Evolutionary conservation across 2,888 invertebrate genomes (phyloP).

Genomic region (Chaitophorus viminalis): DNA sequence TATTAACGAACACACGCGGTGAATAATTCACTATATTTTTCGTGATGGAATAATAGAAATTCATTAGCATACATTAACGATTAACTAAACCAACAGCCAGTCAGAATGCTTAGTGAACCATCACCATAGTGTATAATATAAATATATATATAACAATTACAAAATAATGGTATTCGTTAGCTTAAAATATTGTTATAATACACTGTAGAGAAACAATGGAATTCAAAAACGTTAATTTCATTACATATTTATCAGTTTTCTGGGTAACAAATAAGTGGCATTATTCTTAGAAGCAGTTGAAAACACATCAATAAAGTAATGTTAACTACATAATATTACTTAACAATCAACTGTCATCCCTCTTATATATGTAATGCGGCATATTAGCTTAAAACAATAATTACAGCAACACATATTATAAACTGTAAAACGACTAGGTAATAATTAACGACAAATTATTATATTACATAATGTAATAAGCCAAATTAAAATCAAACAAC

Average conservation of each 20-base stretch:
- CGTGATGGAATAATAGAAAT: not conserved
- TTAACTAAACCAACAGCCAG: not conserved
- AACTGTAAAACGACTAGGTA: no score
- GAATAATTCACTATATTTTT: not conserved
- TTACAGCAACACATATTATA: not conserved
- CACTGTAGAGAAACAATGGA: not conserved
- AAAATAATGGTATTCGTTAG: constrained; percentile 6
- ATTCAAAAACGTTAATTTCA: constrained; percentile 3
- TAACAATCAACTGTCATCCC: not conserved
- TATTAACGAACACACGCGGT: not conserved
- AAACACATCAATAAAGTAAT: not conserved
- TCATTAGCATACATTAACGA: not conserved
- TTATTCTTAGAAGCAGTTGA: not conserved
- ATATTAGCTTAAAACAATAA: not conserved
- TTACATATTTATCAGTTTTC: not conserved
- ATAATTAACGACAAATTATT: not conserved
- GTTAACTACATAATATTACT: not conserved
- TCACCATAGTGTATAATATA: not conserved
- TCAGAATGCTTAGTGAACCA: constrained; percentile 1
- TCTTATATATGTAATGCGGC: not conserved
- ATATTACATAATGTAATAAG: no score
- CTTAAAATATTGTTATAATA: not conserved
- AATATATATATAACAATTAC: not conserved
- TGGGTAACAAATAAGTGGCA: not conserved
- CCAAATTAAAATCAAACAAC: no score